phyloP scores from a whole-genome alignment of 2,113 vertebrate genomes.

The Piprites chloris region DNA sequence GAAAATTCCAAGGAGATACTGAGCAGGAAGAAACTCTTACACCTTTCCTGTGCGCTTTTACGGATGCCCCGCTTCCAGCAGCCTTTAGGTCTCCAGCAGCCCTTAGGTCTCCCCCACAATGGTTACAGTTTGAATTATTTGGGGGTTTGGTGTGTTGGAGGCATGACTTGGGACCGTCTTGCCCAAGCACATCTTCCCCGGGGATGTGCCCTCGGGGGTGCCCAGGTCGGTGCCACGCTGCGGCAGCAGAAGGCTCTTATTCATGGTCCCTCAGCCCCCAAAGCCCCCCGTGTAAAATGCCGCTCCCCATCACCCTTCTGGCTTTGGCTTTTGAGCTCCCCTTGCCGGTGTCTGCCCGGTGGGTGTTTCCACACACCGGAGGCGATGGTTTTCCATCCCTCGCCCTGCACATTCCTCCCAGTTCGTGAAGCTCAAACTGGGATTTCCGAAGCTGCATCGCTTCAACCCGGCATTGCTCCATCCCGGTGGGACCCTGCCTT shows the following conservation, averaged over 20 bases:
- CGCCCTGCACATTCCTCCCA: neutral
- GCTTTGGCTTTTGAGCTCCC: neutral
- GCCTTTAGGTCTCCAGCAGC: neutral
- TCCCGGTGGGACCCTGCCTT: neutral
- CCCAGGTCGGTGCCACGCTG: neutral
- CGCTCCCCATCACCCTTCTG: neutral
- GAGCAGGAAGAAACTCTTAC: neutral
- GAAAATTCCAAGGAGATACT: neutral
- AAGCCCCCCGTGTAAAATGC: rapidly evolving
- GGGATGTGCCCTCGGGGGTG: neutral
- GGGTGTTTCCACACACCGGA: neutral
- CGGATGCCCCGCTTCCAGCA: neutral
- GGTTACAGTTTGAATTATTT: neutral
- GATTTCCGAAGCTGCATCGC: neutral
- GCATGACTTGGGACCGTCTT: neutral
- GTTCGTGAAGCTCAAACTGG: rapidly evolving
- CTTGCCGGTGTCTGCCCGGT: neutral
- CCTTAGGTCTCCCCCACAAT: neutral
- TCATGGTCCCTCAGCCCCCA: neutral
- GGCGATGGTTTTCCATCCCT: slow-evolving; percentile 3
- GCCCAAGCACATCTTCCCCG: neutral
- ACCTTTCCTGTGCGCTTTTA: neutral
- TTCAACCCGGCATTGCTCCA: rapidly evolving
- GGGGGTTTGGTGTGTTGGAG: neutral
- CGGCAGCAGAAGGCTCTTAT: neutral